phyloP scores from a whole-genome alignment of 2,888 invertebrate species.

The Bellardia pandia region DNA sequence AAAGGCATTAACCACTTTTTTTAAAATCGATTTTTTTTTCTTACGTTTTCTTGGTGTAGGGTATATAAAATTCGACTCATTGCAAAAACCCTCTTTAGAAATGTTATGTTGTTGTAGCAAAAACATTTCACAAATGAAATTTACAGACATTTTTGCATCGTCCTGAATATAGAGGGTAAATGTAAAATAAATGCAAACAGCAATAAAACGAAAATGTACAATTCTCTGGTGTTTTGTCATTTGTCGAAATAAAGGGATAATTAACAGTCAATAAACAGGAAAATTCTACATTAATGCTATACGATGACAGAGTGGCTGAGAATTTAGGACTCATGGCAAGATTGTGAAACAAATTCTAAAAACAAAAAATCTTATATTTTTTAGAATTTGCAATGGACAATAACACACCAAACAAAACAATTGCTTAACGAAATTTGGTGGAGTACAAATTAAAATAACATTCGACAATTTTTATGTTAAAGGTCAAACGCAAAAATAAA shows the following conservation, averaged over 20 bases:
- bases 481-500: no score
- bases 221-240: conserved; percentile 57
- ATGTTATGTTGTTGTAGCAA: conserved; percentile 16
- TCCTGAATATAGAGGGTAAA: background rate
- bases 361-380: no score
- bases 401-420: no score
- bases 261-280: conserved; percentile 60
- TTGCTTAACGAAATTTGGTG: no score
- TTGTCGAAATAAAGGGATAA: conserved; percentile 54
- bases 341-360: no score
- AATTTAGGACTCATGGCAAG: background rate
- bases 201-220: conserved; percentile 28
- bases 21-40: no score
- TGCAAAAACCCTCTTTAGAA: background rate
- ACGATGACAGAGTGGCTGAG: background rate
- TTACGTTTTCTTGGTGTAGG: no score
- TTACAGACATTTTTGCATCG: conserved; percentile 45
- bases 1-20: no score
- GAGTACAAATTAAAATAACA: no score
- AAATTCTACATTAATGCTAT: conserved; percentile 23
- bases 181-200: conserved; percentile 18
- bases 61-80: no score
- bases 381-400: no score
- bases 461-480: no score
- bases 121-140: conserved; percentile 53